These are phyloP conservation scores for Clarias fuscus DNA, from an alignment of 2,797 vertebrate species.

Conservation along the genomic window DNA sequence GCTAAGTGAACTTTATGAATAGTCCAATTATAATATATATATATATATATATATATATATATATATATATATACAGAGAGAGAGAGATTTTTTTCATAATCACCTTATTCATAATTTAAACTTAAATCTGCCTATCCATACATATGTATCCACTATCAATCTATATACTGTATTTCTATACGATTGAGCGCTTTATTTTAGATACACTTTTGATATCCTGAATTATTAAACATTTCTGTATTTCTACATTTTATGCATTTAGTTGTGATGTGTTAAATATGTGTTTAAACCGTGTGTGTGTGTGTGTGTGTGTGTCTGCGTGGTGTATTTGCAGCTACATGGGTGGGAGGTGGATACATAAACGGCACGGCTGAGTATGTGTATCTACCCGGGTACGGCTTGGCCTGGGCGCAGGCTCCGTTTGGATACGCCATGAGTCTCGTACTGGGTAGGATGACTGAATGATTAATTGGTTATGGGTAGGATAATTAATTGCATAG, in stretches of 20 bases:
- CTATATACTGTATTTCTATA: too few species aligned
- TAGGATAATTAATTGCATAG: too few species aligned
- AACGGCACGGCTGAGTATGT: conserved; percentile 97
- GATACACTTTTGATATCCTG: background rate
- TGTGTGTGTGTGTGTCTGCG: background rate
- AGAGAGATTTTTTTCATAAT: too few species aligned
- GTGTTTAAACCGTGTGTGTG: background rate
- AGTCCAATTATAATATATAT: background rate
- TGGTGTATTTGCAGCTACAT: conserved; percentile 80
- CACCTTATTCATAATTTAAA: too few species aligned
- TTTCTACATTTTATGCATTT: background rate
- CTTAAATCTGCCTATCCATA: too few species aligned
- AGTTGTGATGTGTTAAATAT: background rate
- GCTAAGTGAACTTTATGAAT: background rate
- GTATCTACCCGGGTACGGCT: conserved; percentile 86
- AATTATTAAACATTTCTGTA: background rate
- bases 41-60: background rate
- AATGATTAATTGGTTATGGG: too few species aligned
- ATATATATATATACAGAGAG: background rate
- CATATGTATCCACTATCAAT: too few species aligned
- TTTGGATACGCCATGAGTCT: conserved; percentile 96
- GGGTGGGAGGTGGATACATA: conserved; percentile 98
- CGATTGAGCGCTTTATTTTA: background rate
- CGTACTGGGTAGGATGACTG: conserved; percentile 83
- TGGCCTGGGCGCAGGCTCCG: conserved; percentile 97